Conservation (phyloP, 2,888 invertebrate species). For the Agrenia bidenticulata region DNA sequence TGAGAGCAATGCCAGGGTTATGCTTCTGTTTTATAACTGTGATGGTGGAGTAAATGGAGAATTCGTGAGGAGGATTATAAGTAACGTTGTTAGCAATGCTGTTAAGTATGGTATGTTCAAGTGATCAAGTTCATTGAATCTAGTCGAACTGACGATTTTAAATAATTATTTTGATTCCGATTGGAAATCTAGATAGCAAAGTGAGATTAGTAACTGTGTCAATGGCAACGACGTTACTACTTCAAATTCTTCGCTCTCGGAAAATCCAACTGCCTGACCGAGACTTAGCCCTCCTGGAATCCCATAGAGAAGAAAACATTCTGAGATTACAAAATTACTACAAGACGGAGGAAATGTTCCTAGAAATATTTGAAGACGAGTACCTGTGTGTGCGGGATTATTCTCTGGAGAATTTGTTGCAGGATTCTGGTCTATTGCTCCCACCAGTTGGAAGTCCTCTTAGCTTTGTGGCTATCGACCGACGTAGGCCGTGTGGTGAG, state of each 20-base stretch:
- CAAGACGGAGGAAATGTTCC: constrained; percentile 95
- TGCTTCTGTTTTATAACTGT: constrained; percentile 53
- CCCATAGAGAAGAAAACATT: constrained; percentile 77
- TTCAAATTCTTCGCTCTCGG: constrained; percentile 33
- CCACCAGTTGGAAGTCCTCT: constrained; percentile 95
- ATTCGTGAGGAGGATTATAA: constrained; percentile 50
- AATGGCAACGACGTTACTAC: constrained; percentile 54
- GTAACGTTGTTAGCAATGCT: background rate
- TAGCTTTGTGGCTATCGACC: constrained; percentile 91
- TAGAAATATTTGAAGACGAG: constrained; percentile 99
- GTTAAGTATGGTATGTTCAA: constrained; percentile 9
- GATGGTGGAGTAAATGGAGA: constrained; percentile 55
- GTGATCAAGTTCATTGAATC: no score
- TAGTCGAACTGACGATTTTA: no score
- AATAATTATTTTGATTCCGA: no score
- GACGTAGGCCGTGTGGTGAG: constrained; percentile 93
- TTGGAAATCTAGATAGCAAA: constrained; percentile 1
- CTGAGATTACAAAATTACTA: constrained; percentile 85
- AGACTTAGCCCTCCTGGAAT: constrained; percentile 68
- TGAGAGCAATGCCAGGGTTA: constrained; percentile 62
- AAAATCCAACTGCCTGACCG: constrained; percentile 65
- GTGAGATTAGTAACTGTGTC: background rate
- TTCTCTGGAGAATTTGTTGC: constrained; percentile 89
- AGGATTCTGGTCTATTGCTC: constrained; percentile 91
- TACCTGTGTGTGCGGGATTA: constrained; percentile 67